These are phyloP conservation scores for Ormyrus pomaceus DNA, from an alignment of 2,888 invertebrate species.

Conservation along the genomic window DNA sequence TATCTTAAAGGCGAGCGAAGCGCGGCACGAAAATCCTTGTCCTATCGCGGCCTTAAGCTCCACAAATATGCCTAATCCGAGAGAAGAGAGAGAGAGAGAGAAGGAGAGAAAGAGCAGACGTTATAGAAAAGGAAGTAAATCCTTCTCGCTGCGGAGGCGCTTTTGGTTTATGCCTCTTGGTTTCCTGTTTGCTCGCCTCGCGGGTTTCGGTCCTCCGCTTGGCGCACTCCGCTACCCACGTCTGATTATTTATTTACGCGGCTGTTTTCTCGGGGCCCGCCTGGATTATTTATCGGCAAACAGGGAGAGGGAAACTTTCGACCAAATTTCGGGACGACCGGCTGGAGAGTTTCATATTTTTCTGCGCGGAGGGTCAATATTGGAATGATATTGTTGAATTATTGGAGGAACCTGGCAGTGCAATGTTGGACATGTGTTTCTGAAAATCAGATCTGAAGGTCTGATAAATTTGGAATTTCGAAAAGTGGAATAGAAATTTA, in stretches of 20 bases:
- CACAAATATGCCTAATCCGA: slow-evolving; percentile 38
- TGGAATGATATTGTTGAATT: no score
- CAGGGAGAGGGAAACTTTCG: not conserved
- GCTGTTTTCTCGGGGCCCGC: not conserved
- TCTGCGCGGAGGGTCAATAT: no score
- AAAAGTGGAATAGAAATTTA: no score
- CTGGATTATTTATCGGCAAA: not conserved
- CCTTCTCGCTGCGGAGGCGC: not conserved
- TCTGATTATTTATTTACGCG: slow-evolving; percentile 16
- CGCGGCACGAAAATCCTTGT: slow-evolving; percentile 26
- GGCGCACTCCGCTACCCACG: not conserved
- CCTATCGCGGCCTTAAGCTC: slow-evolving; percentile 30
- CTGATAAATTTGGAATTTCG: no score
- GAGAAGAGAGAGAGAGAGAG: not conserved
- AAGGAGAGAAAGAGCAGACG: slow-evolving; percentile 12
- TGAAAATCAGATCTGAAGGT: no score
- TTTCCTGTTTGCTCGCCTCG: slow-evolving; percentile 14
- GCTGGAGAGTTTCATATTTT: no score
- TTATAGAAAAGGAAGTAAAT: slow-evolving; percentile 29
- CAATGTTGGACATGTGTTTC: no score
- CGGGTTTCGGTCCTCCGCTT: not conserved
- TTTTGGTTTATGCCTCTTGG: slow-evolving; percentile 4
- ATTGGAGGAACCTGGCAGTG: no score
- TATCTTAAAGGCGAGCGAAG: not conserved
- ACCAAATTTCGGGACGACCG: no score